Conservation (phyloP, 2,797 vertebrate genomes). For the Paratrypauchen microcephalus region DNA sequence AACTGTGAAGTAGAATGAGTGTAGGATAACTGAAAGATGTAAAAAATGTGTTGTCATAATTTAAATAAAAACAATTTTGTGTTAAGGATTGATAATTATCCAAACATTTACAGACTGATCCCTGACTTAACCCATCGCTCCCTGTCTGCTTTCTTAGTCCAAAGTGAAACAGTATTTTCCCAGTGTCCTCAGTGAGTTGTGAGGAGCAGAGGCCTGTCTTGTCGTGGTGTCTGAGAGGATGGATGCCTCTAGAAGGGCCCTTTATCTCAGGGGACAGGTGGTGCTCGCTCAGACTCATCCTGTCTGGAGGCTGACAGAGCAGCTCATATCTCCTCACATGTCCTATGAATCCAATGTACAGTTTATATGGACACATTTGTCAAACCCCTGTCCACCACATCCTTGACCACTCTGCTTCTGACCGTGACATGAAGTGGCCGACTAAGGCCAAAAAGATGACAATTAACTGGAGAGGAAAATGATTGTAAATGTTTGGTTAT, state of each 20-base stretch:
- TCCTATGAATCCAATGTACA: constrained; percentile 28
- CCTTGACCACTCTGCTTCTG: constrained; percentile 18
- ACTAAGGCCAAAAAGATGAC: constrained; percentile 29
- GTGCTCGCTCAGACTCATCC: constrained; percentile 26
- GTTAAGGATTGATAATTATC: not conserved
- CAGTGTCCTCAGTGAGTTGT: constrained; percentile 30
- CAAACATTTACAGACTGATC: not conserved
- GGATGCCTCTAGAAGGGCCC: constrained; percentile 49
- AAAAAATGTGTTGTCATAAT: not conserved
- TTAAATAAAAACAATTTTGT: not conserved
- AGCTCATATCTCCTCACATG: constrained; percentile 27
- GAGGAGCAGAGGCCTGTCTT: constrained; percentile 39
- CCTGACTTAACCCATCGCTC: not conserved
- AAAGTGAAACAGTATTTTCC: not conserved
- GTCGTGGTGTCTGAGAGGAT: constrained; percentile 58
- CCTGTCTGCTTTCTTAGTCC: not conserved
- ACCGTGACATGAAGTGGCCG: constrained; percentile 32
- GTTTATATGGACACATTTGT: constrained; percentile 18
- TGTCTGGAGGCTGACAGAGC: constrained; percentile 29
- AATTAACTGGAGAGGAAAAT: constrained; percentile 43
- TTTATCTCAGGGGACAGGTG: constrained; percentile 71
- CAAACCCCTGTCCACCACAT: constrained; percentile 11
- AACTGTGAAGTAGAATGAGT: too few relatives aligned
- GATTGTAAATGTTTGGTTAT: constrained; percentile 32
- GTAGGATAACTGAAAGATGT: not conserved